Percentiles rank a stretch among this genome's conserved stretches.
Evolutionary conservation across 2,797 vertebrate genomes (phyloP).

Genomic region (Psittacula echo): DNA sequence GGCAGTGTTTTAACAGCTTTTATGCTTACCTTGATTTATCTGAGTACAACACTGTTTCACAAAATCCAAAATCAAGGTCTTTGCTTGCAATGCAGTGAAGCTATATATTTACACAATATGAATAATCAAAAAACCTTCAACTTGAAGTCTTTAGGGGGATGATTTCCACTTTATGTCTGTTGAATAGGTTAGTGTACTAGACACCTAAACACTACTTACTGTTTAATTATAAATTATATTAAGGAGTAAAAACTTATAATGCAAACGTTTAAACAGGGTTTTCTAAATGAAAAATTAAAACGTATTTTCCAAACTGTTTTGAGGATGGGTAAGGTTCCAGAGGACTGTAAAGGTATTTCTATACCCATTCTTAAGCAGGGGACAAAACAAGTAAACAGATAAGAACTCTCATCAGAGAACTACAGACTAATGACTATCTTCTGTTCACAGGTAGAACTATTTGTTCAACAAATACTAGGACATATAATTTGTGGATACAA

Average conservation of each 20-base stretch:
- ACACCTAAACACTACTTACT: background rate
- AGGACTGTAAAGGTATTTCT: background rate
- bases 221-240: background rate
- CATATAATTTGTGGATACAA: background rate
- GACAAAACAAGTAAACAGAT: background rate
- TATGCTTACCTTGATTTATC: background rate
- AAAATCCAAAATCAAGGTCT: background rate
- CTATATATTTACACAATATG: background rate
- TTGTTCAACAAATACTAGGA: background rate
- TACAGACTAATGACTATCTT: background rate
- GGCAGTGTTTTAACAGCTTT: background rate
- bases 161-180: background rate
- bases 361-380: background rate
- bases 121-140: background rate
- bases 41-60: background rate
- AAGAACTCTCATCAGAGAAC: background rate
- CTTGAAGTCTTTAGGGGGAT: background rate
- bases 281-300: background rate
- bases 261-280: background rate
- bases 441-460: background rate
- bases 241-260: background rate
- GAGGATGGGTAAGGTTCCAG: background rate
- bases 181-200: background rate
- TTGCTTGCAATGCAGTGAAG: background rate
- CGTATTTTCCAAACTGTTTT: background rate